Base-by-base conservation (phyloP, 2,888 invertebrate species). In the Dolichopus griseipennis region DNA sequence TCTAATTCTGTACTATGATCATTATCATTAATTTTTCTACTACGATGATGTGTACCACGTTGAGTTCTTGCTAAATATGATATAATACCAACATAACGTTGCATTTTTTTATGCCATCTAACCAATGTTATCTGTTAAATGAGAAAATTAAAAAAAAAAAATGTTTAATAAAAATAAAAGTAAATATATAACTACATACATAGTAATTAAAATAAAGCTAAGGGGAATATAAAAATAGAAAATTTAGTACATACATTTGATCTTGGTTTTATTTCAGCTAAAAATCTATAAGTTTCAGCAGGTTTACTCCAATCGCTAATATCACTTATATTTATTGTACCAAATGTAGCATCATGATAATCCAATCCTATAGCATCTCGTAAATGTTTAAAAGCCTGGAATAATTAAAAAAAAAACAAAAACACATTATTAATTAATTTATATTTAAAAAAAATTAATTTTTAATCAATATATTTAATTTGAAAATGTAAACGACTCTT, bases 11-110 rank as follows among this genome's bases (percentile, higher is more conserved):
- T 64, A 2, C 75, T 72, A 12, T 73, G 52, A 1, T 68, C 64
- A 21, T 73, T 73, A 10, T 73, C 64, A 6, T 64, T 61, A 65
- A 71, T 69, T 61, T 73, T 74, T 10, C 70, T 43, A 9, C 74
- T 72, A 18, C 73, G 68, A 67, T 72, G 70, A 34, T 77, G 77
- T 69, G 73, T 75, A 9, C 73, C 73, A 66, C 75, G 75, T 41
- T 80, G 77, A 0, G 74, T 74, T 66, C 74, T 75, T 21, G 75
- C 75, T 70, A 81, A 69, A 15, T 75, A 74, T 8, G 76, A 75
- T 64, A 81, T 78, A 68, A 76, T 71, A 65, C 75, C 79, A n/a
- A 77, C 77, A 61, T 75, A 79, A 4, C 76, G 72, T 66, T 79
- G 79, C 41, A 77, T 67, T 61, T 78, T 74, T 9, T 73, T 74